A percentile compares a stretch with the other conserved stretches of the same genome.
Conservation (phyloP, 2,113 vertebrate species). For the Pygathrix nemaeus region DNA sequence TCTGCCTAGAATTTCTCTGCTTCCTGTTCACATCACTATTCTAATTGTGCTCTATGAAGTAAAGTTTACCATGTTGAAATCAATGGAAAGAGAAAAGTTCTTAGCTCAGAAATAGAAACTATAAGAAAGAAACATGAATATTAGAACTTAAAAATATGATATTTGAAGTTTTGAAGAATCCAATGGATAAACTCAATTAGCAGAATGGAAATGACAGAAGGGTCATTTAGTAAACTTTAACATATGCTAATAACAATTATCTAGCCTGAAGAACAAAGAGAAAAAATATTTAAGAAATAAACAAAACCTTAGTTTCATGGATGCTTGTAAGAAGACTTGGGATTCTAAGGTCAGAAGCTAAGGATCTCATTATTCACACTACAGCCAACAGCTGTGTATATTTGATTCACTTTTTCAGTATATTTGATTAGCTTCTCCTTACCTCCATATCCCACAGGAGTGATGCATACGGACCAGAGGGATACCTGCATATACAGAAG, state of each 20-base stretch:
- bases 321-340: neutral
- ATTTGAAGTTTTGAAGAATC: neutral
- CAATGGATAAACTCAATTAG: neutral
- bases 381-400: neutral
- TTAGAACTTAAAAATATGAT: neutral
- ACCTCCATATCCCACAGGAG: rapidly evolving
- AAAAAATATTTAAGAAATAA: neutral
- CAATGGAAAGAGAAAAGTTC: neutral
- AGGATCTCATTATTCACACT: neutral
- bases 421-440: neutral
- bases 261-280: neutral
- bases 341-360: neutral
- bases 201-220: neutral
- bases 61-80: neutral
- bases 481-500: neutral
- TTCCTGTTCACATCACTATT: no score
- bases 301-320: neutral
- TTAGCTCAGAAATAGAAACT: neutral
- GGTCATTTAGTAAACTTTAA: neutral
- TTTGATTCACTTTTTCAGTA: neutral
- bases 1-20: no score
- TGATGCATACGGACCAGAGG: neutral
- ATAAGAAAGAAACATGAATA: neutral
- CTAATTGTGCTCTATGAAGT: neutral
- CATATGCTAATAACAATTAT: neutral